phyloP scores from a whole-genome alignment of 2,113 vertebrate genomes.

The Amphiprion percula region DNA sequence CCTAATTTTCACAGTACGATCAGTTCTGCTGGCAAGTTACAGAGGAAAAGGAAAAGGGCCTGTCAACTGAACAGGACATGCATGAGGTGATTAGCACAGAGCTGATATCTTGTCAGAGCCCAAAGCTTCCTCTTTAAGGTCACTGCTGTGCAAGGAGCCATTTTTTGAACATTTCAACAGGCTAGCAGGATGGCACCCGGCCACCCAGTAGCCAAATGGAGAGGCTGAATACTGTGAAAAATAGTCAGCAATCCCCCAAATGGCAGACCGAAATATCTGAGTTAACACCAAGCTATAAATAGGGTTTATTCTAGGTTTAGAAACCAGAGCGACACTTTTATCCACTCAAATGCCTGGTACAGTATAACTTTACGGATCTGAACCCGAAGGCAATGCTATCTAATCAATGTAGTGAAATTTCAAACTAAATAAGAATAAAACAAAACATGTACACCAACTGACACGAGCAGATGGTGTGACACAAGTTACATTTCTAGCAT shows the following conservation, averaged over 20 bases:
- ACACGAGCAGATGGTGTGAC: no score
- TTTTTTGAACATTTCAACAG: conserved; percentile 43
- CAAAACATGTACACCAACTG: no score
- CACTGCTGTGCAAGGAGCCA: conserved; percentile 51
- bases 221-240: conserved; percentile 46
- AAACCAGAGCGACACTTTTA: conserved; percentile 63
- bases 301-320: conserved; percentile 65
- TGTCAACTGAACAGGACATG: conserved; percentile 64
- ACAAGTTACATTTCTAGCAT: no score
- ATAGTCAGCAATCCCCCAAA: conserved; percentile 46
- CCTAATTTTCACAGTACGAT: background rate
- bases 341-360: conserved; percentile 54
- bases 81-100: conserved; percentile 63
- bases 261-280: conserved; percentile 60
- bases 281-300: conserved; percentile 67
- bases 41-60: conserved; percentile 56
- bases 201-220: conserved; percentile 31
- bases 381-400: conserved; percentile 17
- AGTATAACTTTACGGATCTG: conserved; percentile 38
- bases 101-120: conserved; percentile 53
- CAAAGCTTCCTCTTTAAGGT: conserved; percentile 67
- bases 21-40: background rate
- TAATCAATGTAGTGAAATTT: background rate
- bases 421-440: background rate
- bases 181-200: conserved; percentile 11